Evolutionary conservation across 2,888 invertebrate genomes (phyloP).

Genomic region (Scaptomyza tumidula): DNA sequence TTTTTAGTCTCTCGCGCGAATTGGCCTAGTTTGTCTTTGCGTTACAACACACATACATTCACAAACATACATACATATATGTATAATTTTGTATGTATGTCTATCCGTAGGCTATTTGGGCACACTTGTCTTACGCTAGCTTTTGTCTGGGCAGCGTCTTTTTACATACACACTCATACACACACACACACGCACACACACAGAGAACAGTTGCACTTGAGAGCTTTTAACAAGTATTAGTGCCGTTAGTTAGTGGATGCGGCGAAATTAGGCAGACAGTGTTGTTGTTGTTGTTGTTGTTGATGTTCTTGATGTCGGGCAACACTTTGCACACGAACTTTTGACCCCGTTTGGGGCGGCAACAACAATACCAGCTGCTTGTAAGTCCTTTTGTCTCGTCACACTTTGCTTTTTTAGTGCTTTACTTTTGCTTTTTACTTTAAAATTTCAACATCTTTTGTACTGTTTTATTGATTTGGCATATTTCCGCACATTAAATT

Average conservation of each 20-base stretch:
- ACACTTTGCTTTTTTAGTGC: conserved; percentile 35
- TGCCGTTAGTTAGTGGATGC: conserved; percentile 58
- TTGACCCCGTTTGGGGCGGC: conserved; percentile 80
- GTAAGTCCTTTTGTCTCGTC: conserved; percentile 43
- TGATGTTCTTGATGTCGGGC: not conserved
- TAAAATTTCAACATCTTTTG: conserved; percentile 24
- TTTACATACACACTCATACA: conserved; percentile 4
- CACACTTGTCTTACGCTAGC: conserved; percentile 54
- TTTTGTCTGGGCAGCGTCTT: conserved; percentile 59
- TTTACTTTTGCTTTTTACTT: conserved; percentile 16
- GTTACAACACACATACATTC: conserved; percentile 35
- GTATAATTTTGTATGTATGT: conserved; percentile 13
- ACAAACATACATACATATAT: conserved; percentile 3
- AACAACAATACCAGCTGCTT: conserved; percentile 56
- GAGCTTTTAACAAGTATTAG: conserved; percentile 61
- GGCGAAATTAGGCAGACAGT: conserved; percentile 59
- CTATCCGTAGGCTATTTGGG: conserved; percentile 54
- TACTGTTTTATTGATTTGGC: conserved; percentile 48
- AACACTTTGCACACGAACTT: conserved; percentile 77
- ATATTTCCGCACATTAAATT: conserved; percentile 21
- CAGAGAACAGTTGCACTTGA: conserved; percentile 59
- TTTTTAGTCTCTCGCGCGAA: conserved; percentile 53
- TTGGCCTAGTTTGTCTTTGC: conserved; percentile 74
- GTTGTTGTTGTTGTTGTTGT: conserved; percentile 2
- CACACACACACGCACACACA: conserved; percentile 6